Conservation (phyloP, 2,888 invertebrate species). For the Kryphioiulus occultus region DNA sequence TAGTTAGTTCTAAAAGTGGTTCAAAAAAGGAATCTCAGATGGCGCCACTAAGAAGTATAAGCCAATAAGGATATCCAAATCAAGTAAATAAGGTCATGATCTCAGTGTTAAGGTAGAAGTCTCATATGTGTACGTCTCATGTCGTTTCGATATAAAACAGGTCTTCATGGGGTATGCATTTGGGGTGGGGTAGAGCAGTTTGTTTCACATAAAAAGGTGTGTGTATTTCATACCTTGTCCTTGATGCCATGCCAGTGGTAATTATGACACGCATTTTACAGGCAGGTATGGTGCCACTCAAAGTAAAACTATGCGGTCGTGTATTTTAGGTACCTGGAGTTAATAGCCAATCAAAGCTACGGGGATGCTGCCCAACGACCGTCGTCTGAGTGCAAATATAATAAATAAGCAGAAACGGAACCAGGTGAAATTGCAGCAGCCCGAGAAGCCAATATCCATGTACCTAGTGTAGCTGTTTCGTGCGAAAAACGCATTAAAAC, state of each 20-base stretch:
- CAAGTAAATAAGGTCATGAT: not conserved
- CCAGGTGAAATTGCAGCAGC: not conserved
- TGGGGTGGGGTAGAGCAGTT: not conserved
- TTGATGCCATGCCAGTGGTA: not conserved
- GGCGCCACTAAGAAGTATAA: too few relatives aligned
- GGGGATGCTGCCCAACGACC: not conserved
- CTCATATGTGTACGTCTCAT: not conserved
- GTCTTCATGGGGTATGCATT: not conserved
- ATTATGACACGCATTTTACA: not conserved
- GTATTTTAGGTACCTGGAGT: not conserved
- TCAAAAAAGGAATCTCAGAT: too few relatives aligned
- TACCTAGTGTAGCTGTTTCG: not conserved
- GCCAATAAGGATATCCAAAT: too few relatives aligned
- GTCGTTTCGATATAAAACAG: not conserved
- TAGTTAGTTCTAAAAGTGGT: too few relatives aligned
- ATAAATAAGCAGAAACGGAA: slow-evolving; percentile 3
- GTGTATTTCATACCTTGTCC: not conserved
- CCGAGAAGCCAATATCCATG: not conserved
- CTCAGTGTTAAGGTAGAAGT: not conserved
- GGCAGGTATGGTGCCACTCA: slow-evolving; percentile 6
- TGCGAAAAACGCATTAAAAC: slow-evolving; percentile 24
- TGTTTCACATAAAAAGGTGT: not conserved
- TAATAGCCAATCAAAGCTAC: not conserved
- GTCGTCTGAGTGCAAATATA: not conserved
- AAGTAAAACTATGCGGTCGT: not conserved